Conservation (phyloP, 2,797 vertebrate species). For the Lacerta viridis region DNA sequence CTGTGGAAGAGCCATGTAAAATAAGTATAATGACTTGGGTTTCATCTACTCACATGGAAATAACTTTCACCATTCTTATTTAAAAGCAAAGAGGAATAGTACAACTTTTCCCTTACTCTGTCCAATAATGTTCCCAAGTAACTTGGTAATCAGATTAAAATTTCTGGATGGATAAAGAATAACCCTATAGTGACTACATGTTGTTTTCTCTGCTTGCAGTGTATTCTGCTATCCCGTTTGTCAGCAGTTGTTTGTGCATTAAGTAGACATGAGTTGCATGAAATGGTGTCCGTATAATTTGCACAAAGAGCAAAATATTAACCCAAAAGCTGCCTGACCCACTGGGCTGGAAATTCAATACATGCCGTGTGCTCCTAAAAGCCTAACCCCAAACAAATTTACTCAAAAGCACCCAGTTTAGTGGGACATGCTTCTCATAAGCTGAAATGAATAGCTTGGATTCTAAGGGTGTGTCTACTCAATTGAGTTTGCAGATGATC, state of each 20-base stretch:
- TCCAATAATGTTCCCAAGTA: conserved; percentile 46
- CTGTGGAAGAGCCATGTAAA: conserved; percentile 62
- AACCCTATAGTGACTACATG: conserved; percentile 33
- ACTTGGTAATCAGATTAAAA: conserved; percentile 61
- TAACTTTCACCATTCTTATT: conserved; percentile 42
- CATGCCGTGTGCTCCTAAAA: background rate
- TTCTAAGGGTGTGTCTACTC: background rate
- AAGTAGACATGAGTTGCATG: conserved; percentile 7
- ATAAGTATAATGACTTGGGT: conserved; percentile 59
- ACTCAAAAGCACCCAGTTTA: background rate
- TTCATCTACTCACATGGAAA: conserved; percentile 61
- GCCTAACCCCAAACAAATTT: background rate
- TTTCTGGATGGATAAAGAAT: conserved; percentile 64
- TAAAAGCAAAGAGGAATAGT: conserved; percentile 38
- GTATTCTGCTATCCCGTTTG: background rate
- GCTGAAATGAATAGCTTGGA: background rate
- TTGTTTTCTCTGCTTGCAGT: conserved; percentile 42
- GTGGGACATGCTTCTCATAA: background rate
- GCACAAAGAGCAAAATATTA: conserved; percentile 27
- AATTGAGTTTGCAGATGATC: conserved; percentile 5
- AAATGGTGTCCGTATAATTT: background rate
- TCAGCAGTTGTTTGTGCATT: conserved; percentile 4
- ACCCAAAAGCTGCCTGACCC: conserved; percentile 9
- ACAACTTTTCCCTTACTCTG: conserved; percentile 45
- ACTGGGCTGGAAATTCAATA: conserved; percentile 20